These are phyloP conservation scores for Pelosia muscerda DNA, from an alignment of 2,888 invertebrate species.

Conservation along the genomic window DNA sequence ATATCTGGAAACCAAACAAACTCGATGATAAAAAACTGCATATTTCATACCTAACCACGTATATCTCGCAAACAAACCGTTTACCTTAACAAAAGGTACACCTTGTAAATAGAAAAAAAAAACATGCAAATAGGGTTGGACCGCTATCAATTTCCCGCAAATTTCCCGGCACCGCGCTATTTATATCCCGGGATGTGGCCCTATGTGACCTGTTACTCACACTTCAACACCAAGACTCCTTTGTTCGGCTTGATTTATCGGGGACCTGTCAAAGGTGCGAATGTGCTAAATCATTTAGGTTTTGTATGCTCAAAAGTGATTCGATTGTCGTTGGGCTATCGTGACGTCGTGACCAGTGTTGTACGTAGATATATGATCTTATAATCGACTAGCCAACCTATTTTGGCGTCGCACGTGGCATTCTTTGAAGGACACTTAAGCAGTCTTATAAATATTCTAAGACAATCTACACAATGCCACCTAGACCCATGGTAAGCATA, in stretches of 20 bases:
- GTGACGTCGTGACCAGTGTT: background rate
- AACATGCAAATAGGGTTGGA: conserved; percentile 60
- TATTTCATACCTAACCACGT: conserved; percentile 34
- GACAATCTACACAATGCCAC: too few species aligned
- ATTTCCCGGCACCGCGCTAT: conserved; percentile 59
- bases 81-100: conserved; percentile 54
- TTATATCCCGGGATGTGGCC: conserved; percentile 54
- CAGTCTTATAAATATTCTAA: too few species aligned
- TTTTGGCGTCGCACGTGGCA: too few species aligned
- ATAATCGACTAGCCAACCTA: too few species aligned
- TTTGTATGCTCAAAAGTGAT: conserved; percentile 34
- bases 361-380: background rate
- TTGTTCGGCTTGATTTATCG: conserved; percentile 66
- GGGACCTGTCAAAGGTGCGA: conserved; percentile 61
- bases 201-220: conserved; percentile 67
- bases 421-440: too few species aligned
- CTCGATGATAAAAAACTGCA: conserved; percentile 24
- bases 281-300: conserved; percentile 59
- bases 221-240: conserved; percentile 66
- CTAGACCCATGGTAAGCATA: too few species aligned
- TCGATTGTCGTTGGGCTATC: conserved; percentile 5
- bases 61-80: conserved; percentile 29
- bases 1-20: conserved; percentile 8
- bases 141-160: conserved; percentile 67
- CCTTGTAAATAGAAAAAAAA: conserved; percentile 61